These are phyloP conservation scores for Pseudochirops cupreus DNA, from an alignment of 2,797 vertebrate species.

Conservation along the genomic window DNA sequence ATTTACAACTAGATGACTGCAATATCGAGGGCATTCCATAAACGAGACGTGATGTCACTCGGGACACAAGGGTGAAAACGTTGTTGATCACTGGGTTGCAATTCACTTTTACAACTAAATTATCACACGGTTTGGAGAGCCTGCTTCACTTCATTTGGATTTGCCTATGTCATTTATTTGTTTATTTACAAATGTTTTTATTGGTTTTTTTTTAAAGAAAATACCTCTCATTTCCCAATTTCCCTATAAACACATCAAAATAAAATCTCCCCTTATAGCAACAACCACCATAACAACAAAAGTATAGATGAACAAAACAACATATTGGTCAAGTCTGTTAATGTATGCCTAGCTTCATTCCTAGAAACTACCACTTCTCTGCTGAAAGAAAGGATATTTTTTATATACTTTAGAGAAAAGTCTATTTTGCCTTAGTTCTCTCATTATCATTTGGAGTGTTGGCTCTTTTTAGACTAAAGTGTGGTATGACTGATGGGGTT, in stretches of 20 bases:
- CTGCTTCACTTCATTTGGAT: conserved; percentile 20
- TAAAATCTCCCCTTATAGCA: neutral
- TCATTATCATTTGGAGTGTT: neutral
- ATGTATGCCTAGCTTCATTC: neutral
- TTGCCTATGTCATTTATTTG: neutral
- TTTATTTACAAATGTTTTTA: neutral
- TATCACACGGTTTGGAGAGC: conserved; percentile 56
- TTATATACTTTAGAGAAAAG: neutral
- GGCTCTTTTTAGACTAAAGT: neutral
- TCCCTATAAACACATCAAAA: neutral
- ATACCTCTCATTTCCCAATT: neutral
- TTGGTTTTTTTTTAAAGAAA: neutral
- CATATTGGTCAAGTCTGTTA: neutral
- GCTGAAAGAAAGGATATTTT: neutral
- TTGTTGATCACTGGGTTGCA: conserved; percentile 48
- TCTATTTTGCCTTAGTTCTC: neutral
- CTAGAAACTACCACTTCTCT: neutral
- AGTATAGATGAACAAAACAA: neutral
- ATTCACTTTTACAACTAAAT: conserved; percentile 71
- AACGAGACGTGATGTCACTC: conserved; percentile 79
- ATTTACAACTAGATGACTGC: conserved; percentile 81
- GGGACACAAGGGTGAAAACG: conserved; percentile 69
- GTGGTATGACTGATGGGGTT: neutral
- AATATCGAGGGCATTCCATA: conserved; percentile 81
- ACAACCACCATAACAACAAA: neutral